Base-by-base conservation (phyloP, 2,113 vertebrate genomes). In the Electrona antarctica region DNA sequence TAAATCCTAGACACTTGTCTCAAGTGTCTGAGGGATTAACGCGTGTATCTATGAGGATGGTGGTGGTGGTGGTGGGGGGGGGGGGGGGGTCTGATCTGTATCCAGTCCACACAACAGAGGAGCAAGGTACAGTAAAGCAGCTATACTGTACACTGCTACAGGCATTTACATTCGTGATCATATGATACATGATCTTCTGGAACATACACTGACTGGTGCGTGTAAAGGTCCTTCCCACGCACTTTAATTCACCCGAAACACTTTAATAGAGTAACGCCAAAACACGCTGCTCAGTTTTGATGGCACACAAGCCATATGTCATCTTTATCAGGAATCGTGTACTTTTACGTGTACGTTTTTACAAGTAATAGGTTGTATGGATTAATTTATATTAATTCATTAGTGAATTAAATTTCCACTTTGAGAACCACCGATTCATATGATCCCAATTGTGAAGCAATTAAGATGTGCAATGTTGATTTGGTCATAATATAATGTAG, bases 1-100 rank as follows among this genome's bases (percentile, higher is more conserved):
- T 81, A 57, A 60, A 8, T 55, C 66, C 46, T 61, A 69, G 52
- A 66, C 67, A 83, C 76, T 83, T 78, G 67, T 81, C 63, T 64
- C 75, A 68, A 75, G 66, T 69, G 73, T 79, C 76, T 69, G 45
- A 77, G 61, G 71, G 15, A 60, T 6, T 74, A 77, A 57, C 60
- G 33, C 33, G 33, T 15, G 49, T 33, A 45, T 74, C 15, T 48
- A 64, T 70, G 50, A 52, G 50, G 6, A 59, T 7, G 57, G 4
- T 4, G n/a, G 15, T 3, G 1, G 15, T 7, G n/a, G 57, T 4
- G 21, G 21, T 1, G 21, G 21, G 21, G 21, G 21, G 21, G 21
- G 21, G 21, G 21, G 21, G 21, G 21, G 21, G 21, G 21, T 21
- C 21, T 59, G 57, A 59, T 28, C 15, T 13, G 11, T 56, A 14